Evolutionary conservation across 2,797 vertebrate species (phyloP), one percentile per base, ranked within the genome.

Genomic region (Hyperoplus lanceolatus): DNA sequence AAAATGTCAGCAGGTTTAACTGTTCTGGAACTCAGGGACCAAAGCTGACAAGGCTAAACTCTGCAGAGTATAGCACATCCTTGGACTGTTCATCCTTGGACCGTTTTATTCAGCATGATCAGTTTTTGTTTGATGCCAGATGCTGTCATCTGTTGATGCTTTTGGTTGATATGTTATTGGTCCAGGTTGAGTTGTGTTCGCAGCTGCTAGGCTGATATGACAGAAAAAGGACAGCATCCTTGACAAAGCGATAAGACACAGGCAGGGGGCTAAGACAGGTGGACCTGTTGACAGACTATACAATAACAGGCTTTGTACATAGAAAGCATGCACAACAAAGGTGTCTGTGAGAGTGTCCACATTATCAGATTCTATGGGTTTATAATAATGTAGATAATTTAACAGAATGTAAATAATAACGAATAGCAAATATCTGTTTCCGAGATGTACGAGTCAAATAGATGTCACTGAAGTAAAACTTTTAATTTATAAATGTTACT

Each of bases 131-230:
- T 51, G 39, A 67, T 53, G 62, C 18, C 12, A 38, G 15, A 72
- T 8, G 45, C 72, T 36, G 62, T 39, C 18, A 14, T 63, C 53
- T 18, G 55, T 12, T 15, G 43, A 39, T 70, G 57, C n/a, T 38
- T 39, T 48, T 43, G 46, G 16, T 39, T n/a, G 8, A 1, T 13
- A 59, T 60, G 43, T 68, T 49, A 21, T 29, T 43, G 75, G 39
- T 73, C 38, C 56, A 58, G 42, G 15, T 5, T 6, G 10, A 48
- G 43, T 13, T 50, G 48, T 36, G 72, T 70, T 63, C 73, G 45
- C 74, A 82, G 82, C 76, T 82, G 80, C 54, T 70, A 51, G 41
- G 58, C 61, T 78, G 73, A 87, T 75, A 77, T 0, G 13, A 43
- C 29, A 71, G 73, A 16, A 51, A 51, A 70, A 9, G 42, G 42